phyloP scores from a whole-genome alignment of 37 sponge, comb jelly and placozoan species.

The Lycopodina hypogea region DNA sequence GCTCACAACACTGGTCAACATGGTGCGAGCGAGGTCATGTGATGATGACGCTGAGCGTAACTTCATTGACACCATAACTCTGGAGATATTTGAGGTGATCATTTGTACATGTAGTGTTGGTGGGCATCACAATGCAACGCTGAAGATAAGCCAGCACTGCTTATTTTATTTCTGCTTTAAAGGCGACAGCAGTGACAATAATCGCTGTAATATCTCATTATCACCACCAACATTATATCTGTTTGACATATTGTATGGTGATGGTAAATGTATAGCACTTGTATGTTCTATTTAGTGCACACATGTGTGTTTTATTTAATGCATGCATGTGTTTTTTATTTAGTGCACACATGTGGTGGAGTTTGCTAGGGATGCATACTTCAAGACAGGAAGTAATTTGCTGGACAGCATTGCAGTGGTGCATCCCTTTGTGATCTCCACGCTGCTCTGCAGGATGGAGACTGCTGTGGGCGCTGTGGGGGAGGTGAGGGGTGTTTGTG shows the following conservation, averaged over 20 bases:
- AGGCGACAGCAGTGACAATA: too few species aligned
- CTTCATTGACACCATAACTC: conserved; percentile 72
- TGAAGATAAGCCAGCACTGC: too few species aligned
- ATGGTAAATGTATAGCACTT: too few species aligned
- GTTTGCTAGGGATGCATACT: conserved; percentile 80
- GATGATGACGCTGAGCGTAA: conserved; percentile 42
- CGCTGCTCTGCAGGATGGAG: conserved; percentile 39
- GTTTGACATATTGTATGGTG: too few species aligned
- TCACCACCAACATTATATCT: too few species aligned
- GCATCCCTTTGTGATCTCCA: conserved; percentile 70
- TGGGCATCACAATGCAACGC: too few species aligned
- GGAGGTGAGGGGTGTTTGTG: conserved; percentile 53
- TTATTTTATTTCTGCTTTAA: too few species aligned
- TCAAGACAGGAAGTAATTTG: conserved; percentile 52
- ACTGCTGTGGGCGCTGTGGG: conserved; percentile 34
- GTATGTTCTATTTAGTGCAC: too few species aligned
- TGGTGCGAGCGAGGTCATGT: conserved; percentile 64
- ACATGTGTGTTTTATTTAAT: too few species aligned
- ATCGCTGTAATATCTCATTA: too few species aligned
- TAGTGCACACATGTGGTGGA: conserved; percentile 67
- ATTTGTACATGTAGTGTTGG: not conserved
- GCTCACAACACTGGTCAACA: conserved; percentile 91
- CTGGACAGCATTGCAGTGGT: conserved; percentile 74
- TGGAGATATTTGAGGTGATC: conserved; percentile 78
- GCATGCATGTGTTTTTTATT: not conserved